phyloP scores from a whole-genome alignment of 1,140 invertebrate species.

The Xylocopa sonorina region DNA sequence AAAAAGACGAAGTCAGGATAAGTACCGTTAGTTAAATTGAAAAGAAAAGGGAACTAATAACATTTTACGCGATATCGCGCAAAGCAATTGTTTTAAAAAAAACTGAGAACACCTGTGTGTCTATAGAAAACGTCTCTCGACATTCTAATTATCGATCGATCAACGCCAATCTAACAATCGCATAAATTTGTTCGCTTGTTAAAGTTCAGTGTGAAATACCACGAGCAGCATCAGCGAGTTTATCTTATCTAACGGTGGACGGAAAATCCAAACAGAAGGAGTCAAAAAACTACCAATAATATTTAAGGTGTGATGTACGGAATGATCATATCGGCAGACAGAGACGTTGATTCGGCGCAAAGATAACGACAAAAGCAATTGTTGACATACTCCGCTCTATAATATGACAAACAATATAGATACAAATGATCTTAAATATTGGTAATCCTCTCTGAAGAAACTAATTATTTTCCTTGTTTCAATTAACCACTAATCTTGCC shows the following conservation, averaged over 20 bases:
- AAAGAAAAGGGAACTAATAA: no score
- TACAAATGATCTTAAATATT: not conserved
- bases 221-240: not conserved
- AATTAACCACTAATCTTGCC: not conserved
- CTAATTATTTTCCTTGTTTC: not conserved
- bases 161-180: not conserved
- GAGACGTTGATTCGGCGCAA: slow-evolving; percentile 2
- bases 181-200: not conserved
- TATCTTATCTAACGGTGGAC: slow-evolving; percentile 57
- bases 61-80: no score
- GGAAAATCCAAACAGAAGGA: slow-evolving; percentile 19
- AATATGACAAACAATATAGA: no score
- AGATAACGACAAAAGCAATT: slow-evolving; percentile 21
- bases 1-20: no score
- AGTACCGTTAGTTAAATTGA: no score
- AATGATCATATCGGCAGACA: slow-evolving; percentile 13
- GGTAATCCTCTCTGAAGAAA: slow-evolving; percentile 1
- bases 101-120: no score
- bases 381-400: not conserved
- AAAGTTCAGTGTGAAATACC: slow-evolving; percentile 2
- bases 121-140: not conserved
- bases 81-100: no score
- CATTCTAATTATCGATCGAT: not conserved
- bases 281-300: slow-evolving; percentile 40
- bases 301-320: not conserved